phyloP scores from a whole-genome alignment of 2,888 invertebrate genomes.

The Mantis religiosa region DNA sequence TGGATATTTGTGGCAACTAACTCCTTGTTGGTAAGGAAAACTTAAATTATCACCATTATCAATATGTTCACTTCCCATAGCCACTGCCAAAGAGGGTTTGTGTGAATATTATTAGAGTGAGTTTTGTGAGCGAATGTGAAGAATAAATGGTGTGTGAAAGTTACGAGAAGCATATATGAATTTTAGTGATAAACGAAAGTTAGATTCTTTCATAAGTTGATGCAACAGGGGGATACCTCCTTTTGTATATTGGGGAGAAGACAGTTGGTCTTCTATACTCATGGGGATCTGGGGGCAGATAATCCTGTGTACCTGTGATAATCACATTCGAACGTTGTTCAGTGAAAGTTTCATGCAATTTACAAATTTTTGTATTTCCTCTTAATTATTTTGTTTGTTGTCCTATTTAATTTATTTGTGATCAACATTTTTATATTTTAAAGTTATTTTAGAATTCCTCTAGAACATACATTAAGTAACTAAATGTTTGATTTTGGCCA shows the following conservation, averaged over 20 bases:
- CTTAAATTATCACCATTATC: background rate
- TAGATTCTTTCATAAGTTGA: background rate
- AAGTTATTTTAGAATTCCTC: background rate
- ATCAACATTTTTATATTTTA: background rate
- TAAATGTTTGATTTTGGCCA: conserved; percentile 4
- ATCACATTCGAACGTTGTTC: conserved; percentile 24
- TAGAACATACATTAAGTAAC: background rate
- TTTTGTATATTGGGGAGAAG: conserved; percentile 6
- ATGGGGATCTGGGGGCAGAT: background rate
- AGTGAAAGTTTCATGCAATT: conserved; percentile 14
- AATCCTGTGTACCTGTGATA: conserved; percentile 32
- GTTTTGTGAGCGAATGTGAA: conserved; percentile 13
- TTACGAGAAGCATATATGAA: background rate
- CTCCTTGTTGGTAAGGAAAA: conserved; percentile 7
- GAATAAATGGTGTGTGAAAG: background rate
- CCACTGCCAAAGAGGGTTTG: conserved; percentile 23
- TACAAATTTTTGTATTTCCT: conserved; percentile 1
- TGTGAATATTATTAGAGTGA: background rate
- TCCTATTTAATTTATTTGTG: conserved; percentile 16
- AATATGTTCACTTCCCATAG: conserved; percentile 16
- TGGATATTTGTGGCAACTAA: background rate
- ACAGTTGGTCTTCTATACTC: background rate
- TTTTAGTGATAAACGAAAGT: background rate
- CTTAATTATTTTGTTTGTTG: conserved; percentile 8
- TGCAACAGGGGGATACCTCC: background rate